These are phyloP conservation scores for Rotaria socialis DNA, from an alignment of 2,888 invertebrate species.

Conservation along the genomic window DNA sequence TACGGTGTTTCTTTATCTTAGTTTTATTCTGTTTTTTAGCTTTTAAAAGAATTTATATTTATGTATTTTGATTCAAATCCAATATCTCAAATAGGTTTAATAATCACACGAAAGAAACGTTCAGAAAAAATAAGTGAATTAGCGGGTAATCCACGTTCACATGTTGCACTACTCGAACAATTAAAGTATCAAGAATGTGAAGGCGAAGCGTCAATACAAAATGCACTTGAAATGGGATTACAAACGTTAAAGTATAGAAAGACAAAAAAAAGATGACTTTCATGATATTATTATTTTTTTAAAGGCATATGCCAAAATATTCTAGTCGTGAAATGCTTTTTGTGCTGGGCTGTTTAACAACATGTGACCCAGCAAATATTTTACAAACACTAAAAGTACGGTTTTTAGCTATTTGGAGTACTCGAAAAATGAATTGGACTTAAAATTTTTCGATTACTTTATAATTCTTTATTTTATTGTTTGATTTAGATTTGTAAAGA, in stretches of 20 bases:
- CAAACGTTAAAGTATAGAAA: conserved; percentile 68
- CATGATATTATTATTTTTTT: conserved; percentile 46
- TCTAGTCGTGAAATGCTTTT: conserved; percentile 87
- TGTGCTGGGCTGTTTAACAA: conserved; percentile 85
- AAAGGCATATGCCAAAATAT: conserved; percentile 78
- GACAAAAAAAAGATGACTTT: neutral
- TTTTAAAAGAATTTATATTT: conserved; percentile 84
- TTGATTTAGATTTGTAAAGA: conserved; percentile 70
- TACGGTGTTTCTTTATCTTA: neutral
- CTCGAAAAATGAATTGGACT: too few species aligned
- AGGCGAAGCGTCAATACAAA: conserved; percentile 93
- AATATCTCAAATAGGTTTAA: conserved; percentile 88
- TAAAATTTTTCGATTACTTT: conserved; percentile 33
- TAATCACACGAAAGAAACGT: conserved; percentile 82
- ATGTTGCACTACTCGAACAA: conserved; percentile 59
- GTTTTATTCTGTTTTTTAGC: conserved; percentile 62
- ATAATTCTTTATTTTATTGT: conserved; percentile 49
- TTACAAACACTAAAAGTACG: conserved; percentile 72
- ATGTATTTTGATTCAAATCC: conserved; percentile 98
- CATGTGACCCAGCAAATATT: conserved; percentile 92
- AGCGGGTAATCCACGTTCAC: conserved; percentile 67
- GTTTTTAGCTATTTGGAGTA: neutral
- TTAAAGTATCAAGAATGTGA: conserved; percentile 67
- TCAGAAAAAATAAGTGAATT: conserved; percentile 86
- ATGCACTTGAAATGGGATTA: conserved; percentile 80